phyloP scores from a whole-genome alignment of 1,140 invertebrate species.

The Polypedilum vanderplanki region DNA sequence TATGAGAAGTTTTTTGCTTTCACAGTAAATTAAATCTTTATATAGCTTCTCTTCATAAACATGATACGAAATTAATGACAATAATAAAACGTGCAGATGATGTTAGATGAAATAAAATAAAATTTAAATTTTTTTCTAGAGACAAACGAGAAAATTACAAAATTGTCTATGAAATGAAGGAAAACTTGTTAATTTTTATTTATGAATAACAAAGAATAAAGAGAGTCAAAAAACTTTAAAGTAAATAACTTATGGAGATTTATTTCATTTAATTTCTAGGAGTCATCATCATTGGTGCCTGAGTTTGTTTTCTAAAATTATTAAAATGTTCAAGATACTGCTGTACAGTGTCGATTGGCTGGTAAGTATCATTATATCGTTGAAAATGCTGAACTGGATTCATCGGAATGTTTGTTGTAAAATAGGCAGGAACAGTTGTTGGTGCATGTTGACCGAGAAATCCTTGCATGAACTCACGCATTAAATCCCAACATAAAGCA shows the following conservation, averaged over 20 bases:
- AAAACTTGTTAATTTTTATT: too few relatives aligned
- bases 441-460: conserved; percentile 73
- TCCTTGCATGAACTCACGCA: conserved; percentile 87
- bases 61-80: background rate
- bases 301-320: conserved; percentile 65
- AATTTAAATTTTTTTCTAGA: background rate
- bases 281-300: background rate
- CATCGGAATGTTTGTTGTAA: conserved; percentile 43
- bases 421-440: conserved; percentile 53
- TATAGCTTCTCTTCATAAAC: too few relatives aligned
- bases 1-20: background rate
- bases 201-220: too few relatives aligned
- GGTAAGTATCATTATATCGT: conserved; percentile 79
- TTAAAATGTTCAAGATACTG: conserved; percentile 95
- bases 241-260: background rate
- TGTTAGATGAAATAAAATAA: background rate
- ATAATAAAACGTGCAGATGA: background rate
- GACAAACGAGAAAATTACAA: too few relatives aligned
- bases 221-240: too few relatives aligned
- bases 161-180: too few relatives aligned
- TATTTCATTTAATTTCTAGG: conserved; percentile 1
- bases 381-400: conserved; percentile 47
- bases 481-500: conserved; percentile 80
- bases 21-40: background rate
- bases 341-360: conserved; percentile 84